phyloP scores from a whole-genome alignment of 2,888 invertebrate genomes.

The Dicranocentrus wangi region DNA sequence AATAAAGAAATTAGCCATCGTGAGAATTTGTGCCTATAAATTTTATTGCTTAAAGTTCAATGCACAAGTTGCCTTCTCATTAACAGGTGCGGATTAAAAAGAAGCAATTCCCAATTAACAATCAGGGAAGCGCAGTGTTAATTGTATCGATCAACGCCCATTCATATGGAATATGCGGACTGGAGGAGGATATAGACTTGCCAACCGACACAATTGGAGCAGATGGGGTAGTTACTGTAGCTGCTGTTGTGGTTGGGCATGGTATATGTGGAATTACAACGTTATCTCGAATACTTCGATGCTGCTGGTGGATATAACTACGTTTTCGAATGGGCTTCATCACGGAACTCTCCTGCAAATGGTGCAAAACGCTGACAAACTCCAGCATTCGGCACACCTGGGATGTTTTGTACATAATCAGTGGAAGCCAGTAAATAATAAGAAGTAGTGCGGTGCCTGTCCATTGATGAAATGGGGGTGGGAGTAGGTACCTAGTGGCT shows the following conservation, averaged over 20 bases:
- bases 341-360: slow-evolving; percentile 27
- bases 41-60: neutral
- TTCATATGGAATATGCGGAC: slow-evolving; percentile 47
- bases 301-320: no score
- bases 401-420: slow-evolving; percentile 62
- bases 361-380: slow-evolving; percentile 43
- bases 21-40: neutral
- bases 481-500: slow-evolving; percentile 49
- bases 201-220: neutral
- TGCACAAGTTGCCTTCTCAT: neutral
- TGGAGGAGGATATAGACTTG: slow-evolving; percentile 17
- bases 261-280: neutral
- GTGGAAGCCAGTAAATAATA: slow-evolving; percentile 65
- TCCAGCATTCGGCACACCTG: slow-evolving; percentile 57
- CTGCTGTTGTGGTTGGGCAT: neutral
- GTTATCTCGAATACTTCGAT: no score
- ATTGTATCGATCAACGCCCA: slow-evolving; percentile 52
- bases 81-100: neutral
- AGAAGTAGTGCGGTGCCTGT: slow-evolving; percentile 60
- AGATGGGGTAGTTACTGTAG: slow-evolving; percentile 17
- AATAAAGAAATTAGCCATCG: neutral
- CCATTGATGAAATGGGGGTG: slow-evolving; percentile 57
- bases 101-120: neutral
- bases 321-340: slow-evolving; percentile 12
- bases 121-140: slow-evolving; percentile 35